Conservation (phyloP, 2,888 invertebrate genomes). For the Himalopsyche kuldschensis region DNA sequence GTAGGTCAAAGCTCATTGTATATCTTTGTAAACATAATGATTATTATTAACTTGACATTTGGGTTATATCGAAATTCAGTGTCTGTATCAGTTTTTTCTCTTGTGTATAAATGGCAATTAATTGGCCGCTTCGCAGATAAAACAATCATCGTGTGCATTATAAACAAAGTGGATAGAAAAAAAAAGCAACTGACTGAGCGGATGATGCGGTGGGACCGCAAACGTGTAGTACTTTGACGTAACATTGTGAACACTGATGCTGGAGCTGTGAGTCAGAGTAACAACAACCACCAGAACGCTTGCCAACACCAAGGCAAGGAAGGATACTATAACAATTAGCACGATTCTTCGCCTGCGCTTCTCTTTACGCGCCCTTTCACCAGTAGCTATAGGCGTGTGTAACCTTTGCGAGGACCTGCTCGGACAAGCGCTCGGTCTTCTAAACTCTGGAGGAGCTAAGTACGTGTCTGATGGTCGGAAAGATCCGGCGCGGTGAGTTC, state of each 20-base stretch:
- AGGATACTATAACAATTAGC: constrained; percentile 70
- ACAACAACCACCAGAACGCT: constrained; percentile 77
- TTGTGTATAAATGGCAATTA: too few species aligned
- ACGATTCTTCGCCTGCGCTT: constrained; percentile 70
- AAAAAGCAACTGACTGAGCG: constrained; percentile 61
- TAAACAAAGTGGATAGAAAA: not conserved
- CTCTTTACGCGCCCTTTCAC: constrained; percentile 63
- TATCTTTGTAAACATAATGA: too few species aligned
- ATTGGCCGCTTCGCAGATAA: too few species aligned
- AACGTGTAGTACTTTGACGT: constrained; percentile 68
- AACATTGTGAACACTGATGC: constrained; percentile 64
- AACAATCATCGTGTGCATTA: too few species aligned
- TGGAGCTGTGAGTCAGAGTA: constrained; percentile 73
- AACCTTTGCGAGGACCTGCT: constrained; percentile 54
- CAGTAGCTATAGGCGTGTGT: constrained; percentile 53
- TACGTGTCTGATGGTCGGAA: constrained; percentile 41
- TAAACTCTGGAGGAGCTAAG: constrained; percentile 48
- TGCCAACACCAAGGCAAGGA: constrained; percentile 72
- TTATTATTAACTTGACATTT: too few species aligned
- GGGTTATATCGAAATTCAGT: too few species aligned
- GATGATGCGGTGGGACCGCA: constrained; percentile 64
- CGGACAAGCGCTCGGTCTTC: constrained; percentile 43
- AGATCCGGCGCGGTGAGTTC: constrained; percentile 22
- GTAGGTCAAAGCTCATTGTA: too few species aligned
- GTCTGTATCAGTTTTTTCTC: too few species aligned